Conservation (phyloP, 92 coral and sea anemone species). For the Blastomussa wellsi region DNA sequence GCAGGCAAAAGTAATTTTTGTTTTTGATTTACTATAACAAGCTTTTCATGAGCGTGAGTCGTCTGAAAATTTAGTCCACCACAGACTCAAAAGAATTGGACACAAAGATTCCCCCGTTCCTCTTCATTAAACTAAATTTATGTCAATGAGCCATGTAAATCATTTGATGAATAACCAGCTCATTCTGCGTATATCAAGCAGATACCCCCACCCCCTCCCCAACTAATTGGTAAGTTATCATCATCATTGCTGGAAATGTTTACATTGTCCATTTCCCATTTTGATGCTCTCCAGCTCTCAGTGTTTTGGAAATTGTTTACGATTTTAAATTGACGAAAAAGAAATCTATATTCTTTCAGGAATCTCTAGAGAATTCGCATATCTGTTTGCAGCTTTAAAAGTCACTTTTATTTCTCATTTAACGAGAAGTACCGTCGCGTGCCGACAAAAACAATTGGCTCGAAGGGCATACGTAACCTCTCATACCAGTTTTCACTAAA, state of each 20-base stretch:
- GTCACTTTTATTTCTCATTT: not conserved
- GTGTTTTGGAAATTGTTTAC: not conserved
- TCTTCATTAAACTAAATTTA: not conserved
- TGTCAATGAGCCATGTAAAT: not conserved
- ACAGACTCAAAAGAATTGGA: not conserved
- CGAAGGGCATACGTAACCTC: not conserved
- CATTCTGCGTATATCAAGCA: constrained; percentile 5
- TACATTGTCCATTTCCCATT: not conserved
- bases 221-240: constrained; percentile 36
- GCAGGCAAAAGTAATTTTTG: not conserved
- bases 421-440: not conserved
- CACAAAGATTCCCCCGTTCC: not conserved
- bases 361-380: not conserved
- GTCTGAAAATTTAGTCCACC: not conserved
- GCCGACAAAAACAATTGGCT: constrained; percentile 10
- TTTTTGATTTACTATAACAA: not conserved
- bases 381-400: not conserved
- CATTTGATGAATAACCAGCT: constrained; percentile 7
- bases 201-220: constrained; percentile 40
- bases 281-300: not conserved
- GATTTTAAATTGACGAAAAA: not conserved
- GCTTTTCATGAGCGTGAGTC: no score
- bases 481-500: not conserved
- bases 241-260: constrained; percentile 26
- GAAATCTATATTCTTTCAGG: not conserved